These are phyloP conservation scores for Fundulus diaphanus DNA, from an alignment of 2,797 vertebrate genomes.

Conservation along the genomic window DNA sequence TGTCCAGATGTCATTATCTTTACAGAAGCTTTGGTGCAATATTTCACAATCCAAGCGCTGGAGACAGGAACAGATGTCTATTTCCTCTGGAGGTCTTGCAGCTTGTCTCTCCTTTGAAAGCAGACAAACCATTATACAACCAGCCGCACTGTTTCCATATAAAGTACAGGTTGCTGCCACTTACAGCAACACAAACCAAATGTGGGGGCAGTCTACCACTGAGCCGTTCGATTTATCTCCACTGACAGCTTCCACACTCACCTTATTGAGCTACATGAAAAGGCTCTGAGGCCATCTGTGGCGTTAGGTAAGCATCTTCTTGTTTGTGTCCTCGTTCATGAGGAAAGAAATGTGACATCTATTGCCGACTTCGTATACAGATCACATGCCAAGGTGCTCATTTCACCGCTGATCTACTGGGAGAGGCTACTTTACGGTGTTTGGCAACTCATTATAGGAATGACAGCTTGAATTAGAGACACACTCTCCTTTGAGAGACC, in stretches of 20 bases:
- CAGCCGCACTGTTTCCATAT: neutral
- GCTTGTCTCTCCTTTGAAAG: neutral
- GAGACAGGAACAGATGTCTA: neutral
- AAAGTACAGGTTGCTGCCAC: neutral
- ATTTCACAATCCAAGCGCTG: neutral
- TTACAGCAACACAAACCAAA: conserved; percentile 1
- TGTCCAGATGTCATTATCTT: neutral
- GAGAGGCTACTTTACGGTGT: neutral
- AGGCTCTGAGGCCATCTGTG: conserved; percentile 12
- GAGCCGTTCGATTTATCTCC: conserved; percentile 15
- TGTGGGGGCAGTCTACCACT: neutral
- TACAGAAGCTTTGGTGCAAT: neutral
- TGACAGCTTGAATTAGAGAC: conserved; percentile 17
- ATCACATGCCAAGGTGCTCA: conserved; percentile 7
- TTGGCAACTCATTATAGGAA: conserved; percentile 19
- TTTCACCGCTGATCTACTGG: neutral
- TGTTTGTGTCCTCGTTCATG: conserved; percentile 3
- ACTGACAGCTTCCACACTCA: conserved; percentile 9
- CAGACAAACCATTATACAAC: neutral
- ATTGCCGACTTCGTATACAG: neutral
- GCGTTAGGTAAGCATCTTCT: neutral
- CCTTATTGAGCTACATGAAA: conserved; percentile 25
- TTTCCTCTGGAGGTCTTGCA: neutral
- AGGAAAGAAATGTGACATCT: conserved; percentile 17
- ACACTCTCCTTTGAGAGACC: conserved; percentile 6